Percentiles rank a stretch among this genome's conserved stretches.
These are phyloP conservation scores for Stichopus chloronotus DNA, from an alignment of 35 echinoderm and acorn worm species.

Conservation along the genomic window DNA sequence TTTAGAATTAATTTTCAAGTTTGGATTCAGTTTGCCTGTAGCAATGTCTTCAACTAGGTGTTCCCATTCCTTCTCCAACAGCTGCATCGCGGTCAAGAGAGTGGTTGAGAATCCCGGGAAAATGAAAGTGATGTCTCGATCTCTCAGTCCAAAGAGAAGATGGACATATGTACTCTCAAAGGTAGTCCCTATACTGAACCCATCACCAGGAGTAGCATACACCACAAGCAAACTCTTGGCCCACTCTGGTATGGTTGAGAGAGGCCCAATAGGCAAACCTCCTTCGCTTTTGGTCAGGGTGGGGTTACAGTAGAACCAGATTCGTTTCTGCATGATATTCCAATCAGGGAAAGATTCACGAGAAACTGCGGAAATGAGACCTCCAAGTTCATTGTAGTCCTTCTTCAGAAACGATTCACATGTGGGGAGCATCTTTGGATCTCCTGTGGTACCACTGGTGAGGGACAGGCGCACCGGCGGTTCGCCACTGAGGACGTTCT, in stretches of 20 bases:
- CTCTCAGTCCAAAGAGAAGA: conserved; percentile 72
- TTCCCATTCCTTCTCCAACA: conserved; percentile 60
- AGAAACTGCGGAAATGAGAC: background rate
- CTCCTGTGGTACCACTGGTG: conserved; percentile 73
- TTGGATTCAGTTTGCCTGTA: conserved; percentile 21
- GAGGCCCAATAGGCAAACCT: conserved; percentile 50
- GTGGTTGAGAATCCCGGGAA: conserved; percentile 51
- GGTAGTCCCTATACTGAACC: conserved; percentile 42
- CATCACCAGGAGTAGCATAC: conserved; percentile 62
- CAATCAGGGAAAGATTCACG: conserved; percentile 32
- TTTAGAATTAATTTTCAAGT: conserved; percentile 37
- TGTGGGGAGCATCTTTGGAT: conserved; percentile 38
- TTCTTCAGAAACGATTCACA: background rate
- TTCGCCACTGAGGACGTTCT: conserved; percentile 57
- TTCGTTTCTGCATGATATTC: conserved; percentile 41
- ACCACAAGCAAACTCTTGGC: conserved; percentile 43
- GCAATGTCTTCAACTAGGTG: conserved; percentile 55
- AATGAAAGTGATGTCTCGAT: conserved; percentile 50
- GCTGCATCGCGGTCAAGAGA: conserved; percentile 21
- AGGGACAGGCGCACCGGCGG: conserved; percentile 18
- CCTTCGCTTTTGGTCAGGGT: conserved; percentile 22
- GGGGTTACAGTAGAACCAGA: conserved; percentile 50
- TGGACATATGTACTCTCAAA: conserved; percentile 65
- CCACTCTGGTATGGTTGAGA: conserved; percentile 53
- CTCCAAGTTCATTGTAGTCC: conserved; percentile 15